Base-by-base conservation (phyloP, 2,797 vertebrate species). In the Apogon hyalosoma region DNA sequence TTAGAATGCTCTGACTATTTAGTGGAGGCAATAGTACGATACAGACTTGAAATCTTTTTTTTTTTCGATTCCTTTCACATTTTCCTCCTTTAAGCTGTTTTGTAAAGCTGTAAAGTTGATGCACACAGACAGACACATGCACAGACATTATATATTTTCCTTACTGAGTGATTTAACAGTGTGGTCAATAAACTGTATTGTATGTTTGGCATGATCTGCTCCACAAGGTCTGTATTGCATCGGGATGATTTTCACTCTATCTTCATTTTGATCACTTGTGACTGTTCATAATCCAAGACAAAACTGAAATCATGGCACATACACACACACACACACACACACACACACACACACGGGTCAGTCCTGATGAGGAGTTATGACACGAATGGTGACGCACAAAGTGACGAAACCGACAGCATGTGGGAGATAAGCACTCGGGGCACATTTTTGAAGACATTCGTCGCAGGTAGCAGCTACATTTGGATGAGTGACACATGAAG, bases 361-460 rank as follows among this genome's bases (percentile, higher is more conserved):
- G 62, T 58, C 66, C 60, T 79, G 81, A 82, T 58, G 75, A 82
- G 77, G 69, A 83, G 69, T 80, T 49, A 47, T 69, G 84, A 85
- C 75, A 82, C 75, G 33, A 70, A 75, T 55, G 5, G 64, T 91
- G 92, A 92, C 87, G 88, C 88, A 90, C 83, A 73, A 46, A 63
- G 55, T 89, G 89, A 90, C 66, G 74, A 73, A 83, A 78, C 48
- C 33, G 73, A 69, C 85, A 77, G 77, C 81, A 83, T 82, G 80
- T 66, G 80, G 77, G 75, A 82, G 83, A 83, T 79, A 50, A 77
- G 61, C 6, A 67, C 83, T 36, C 0, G 36, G 55, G 84, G 87
- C 67, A 0, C 2, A n/a, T 79, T 82, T 51, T 28, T 69, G 58
- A 69, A 84, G 69, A 81, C 69, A 36, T 68, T 55, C 11, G 19